Conservation (phyloP, 1,140 invertebrate genomes). For the Hyphantria cunea region DNA sequence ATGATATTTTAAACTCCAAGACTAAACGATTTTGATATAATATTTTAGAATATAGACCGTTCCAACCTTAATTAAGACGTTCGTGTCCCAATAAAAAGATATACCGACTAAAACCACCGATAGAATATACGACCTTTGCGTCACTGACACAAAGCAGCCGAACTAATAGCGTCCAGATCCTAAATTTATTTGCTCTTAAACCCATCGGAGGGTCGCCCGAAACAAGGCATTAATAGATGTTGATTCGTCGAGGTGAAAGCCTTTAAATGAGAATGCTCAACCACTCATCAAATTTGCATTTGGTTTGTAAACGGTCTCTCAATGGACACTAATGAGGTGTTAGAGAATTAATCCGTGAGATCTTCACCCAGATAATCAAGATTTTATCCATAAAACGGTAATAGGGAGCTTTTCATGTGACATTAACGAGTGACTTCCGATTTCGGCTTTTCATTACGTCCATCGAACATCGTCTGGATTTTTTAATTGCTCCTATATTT, state of each 20-base stretch:
- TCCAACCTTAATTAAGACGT: conserved; percentile 72
- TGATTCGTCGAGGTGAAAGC: conserved; percentile 56
- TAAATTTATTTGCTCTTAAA: conserved; percentile 65
- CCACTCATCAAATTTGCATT: conserved; percentile 69
- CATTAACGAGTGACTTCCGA: conserved; percentile 62
- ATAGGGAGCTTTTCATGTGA: conserved; percentile 47
- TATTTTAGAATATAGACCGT: conserved; percentile 57
- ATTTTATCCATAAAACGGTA: conserved; percentile 57
- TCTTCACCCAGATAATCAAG: conserved; percentile 60
- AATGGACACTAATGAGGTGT: conserved; percentile 73
- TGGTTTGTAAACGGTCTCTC: conserved; percentile 65
- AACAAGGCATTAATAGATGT: conserved; percentile 58
- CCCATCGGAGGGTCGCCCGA: conserved; percentile 47
- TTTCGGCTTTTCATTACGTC: conserved; percentile 37
- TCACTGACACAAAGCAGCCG: conserved; percentile 58
- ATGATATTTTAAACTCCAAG: conserved; percentile 36
- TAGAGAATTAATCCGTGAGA: conserved; percentile 72
- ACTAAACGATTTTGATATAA: conserved; percentile 46
- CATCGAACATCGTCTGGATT: conserved; percentile 28
- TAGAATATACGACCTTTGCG: conserved; percentile 57
- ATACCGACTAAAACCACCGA: conserved; percentile 46
- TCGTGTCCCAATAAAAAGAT: conserved; percentile 58
- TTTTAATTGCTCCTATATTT: conserved; percentile 38
- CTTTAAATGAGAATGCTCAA: conserved; percentile 61
- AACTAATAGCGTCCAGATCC: conserved; percentile 49